Conservation (phyloP, 2,113 vertebrate species). For the Eretmochelys imbricata region DNA sequence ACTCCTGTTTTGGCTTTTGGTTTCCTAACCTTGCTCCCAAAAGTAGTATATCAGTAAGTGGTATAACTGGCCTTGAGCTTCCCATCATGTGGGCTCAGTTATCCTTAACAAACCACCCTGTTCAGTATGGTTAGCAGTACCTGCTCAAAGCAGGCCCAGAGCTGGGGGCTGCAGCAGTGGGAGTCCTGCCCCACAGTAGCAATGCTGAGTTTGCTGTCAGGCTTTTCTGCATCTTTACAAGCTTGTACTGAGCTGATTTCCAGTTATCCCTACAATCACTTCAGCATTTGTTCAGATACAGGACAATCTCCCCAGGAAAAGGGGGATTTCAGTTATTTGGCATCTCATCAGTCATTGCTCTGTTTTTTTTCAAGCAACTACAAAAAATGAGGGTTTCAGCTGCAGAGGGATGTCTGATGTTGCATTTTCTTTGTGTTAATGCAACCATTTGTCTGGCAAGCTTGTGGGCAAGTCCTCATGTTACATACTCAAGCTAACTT, state of each 20-base stretch:
- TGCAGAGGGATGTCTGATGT: background rate
- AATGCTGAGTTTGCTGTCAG: too few relatives aligned
- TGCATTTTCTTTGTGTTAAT: background rate
- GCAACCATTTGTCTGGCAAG: background rate
- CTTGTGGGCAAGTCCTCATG: background rate
- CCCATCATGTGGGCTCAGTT: background rate
- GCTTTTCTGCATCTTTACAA: background rate
- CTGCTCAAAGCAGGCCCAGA: background rate
- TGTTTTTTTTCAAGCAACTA: background rate
- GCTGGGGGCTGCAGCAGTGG: background rate
- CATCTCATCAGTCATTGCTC: fast-evolving
- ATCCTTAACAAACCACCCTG: background rate
- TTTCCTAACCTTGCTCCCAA: background rate
- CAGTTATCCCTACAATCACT: fast-evolving
- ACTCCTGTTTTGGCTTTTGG: background rate
- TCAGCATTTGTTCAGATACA: fast-evolving
- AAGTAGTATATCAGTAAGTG: background rate
- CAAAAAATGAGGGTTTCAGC: background rate
- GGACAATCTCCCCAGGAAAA: background rate
- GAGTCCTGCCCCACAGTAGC: background rate
- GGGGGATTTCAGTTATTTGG: background rate
- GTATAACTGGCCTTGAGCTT: background rate
- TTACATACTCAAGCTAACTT: background rate
- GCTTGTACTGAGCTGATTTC: background rate
- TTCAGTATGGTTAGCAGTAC: background rate